A percentile compares a stretch with the other conserved stretches of the same genome.
phyloP scores from a whole-genome alignment of 1,140 invertebrate species.

The Hycleus phaleratus region DNA sequence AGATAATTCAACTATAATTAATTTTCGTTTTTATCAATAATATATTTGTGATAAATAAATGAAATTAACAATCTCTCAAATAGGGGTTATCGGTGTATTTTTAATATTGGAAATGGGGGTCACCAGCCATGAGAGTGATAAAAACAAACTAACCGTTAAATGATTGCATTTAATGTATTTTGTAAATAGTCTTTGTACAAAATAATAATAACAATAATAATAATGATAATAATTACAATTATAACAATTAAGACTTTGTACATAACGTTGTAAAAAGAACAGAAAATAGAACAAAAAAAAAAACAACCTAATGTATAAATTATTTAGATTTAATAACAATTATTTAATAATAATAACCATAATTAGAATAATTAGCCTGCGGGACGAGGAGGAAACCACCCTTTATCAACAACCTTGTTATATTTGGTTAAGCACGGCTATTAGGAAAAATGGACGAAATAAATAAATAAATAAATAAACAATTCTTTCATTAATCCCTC shows the following conservation, averaged over 20 bases:
- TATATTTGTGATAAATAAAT: background rate
- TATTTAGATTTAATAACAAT: background rate
- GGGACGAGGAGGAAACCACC: background rate
- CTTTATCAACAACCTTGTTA: too few relatives aligned
- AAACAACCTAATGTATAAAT: background rate
- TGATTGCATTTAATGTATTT: slow-evolving; percentile 15
- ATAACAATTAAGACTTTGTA: background rate
- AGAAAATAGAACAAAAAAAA: background rate
- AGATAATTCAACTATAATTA: background rate
- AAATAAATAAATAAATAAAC: slow-evolving; percentile 6
- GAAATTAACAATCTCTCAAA: background rate
- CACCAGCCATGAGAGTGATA: slow-evolving; percentile 10
- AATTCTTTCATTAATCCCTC: slow-evolving; percentile 13
- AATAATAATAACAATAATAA: background rate
- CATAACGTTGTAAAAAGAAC: slow-evolving; percentile 9
- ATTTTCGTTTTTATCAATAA: background rate
- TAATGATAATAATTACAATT: background rate
- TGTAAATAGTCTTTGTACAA: slow-evolving; percentile 17
- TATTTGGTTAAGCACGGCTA: background rate
- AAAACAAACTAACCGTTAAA: slow-evolving; percentile 16
- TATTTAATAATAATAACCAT: background rate
- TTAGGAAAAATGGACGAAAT: background rate
- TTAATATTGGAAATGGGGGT: background rate
- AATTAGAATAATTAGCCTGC: background rate
- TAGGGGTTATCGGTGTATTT: slow-evolving; percentile 1